Evolutionary conservation across 1,140 invertebrate genomes (phyloP).

Genomic region (Catajapyx aquilonaris): DNA sequence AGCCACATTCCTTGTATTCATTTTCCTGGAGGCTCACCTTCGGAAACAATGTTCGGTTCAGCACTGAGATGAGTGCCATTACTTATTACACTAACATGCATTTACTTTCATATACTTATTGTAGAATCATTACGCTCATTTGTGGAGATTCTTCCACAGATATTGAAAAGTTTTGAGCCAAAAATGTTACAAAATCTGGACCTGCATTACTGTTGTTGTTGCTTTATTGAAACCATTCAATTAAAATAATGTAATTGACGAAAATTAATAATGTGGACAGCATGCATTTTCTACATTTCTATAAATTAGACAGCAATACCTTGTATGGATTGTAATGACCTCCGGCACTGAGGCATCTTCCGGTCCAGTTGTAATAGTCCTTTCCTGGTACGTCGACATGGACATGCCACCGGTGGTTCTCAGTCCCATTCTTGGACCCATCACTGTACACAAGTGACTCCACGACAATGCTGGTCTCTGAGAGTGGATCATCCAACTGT

Average conservation of each 20-base stretch:
- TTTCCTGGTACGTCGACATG: conserved; percentile 38
- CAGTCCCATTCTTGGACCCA: conserved; percentile 57
- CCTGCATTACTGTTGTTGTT: conserved; percentile 22
- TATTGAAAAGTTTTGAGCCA: no score
- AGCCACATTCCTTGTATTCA: conserved; percentile 19
- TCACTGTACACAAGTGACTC: conserved; percentile 59
- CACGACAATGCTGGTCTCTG: conserved; percentile 52
- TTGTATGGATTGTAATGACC: conserved; percentile 57
- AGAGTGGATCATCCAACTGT: conserved; percentile 45
- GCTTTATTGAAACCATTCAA: no score
- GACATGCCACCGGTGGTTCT: conserved; percentile 44
- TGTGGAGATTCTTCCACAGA: no score
- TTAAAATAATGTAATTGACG: no score
- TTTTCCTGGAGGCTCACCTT: conserved; percentile 14
- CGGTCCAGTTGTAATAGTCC: conserved; percentile 81
- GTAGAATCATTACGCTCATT: no score
- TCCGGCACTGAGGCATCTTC: conserved; percentile 60
- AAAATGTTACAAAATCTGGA: no score
- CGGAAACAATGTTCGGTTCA: no score
- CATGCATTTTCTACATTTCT: not conserved
- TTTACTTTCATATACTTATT: no score
- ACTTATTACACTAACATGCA: no score
- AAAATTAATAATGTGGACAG: no score
- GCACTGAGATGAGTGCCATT: no score
- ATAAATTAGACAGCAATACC: conserved; percentile 24